phyloP scores from a whole-genome alignment of 2,888 invertebrate species.

The Tenthredo distinguenda region DNA sequence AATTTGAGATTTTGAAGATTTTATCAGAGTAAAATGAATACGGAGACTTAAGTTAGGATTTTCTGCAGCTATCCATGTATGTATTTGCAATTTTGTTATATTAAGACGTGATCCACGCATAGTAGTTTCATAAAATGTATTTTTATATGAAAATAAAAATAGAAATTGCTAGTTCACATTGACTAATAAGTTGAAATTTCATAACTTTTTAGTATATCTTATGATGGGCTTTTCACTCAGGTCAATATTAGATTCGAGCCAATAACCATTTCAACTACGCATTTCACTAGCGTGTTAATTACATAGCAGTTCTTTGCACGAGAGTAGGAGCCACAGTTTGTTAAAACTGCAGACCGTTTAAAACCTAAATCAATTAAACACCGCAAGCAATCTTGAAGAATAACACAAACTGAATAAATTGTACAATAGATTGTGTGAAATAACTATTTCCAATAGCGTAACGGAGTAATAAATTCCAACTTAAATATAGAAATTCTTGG shows the following conservation, averaged over 20 bases:
- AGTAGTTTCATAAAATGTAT: slow-evolving; percentile 38
- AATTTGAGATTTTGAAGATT: neutral
- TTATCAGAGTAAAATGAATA: neutral
- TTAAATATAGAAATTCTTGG: slow-evolving; percentile 44
- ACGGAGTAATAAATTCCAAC: slow-evolving; percentile 24
- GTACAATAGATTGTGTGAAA: neutral
- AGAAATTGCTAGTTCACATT: slow-evolving; percentile 14
- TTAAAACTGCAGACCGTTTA: neutral
- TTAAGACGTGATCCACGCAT: slow-evolving; percentile 25
- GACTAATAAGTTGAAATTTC: neutral
- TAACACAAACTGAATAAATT: neutral
- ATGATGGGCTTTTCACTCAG: neutral
- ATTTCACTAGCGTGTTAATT: slow-evolving; percentile 2
- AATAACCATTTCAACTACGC: slow-evolving; percentile 17
- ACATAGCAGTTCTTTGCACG: neutral
- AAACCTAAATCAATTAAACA: neutral
- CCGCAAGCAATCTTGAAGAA: neutral
- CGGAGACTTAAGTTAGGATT: neutral
- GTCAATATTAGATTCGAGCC: neutral
- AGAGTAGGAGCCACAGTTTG: neutral
- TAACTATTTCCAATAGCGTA: slow-evolving; percentile 1
- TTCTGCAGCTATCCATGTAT: neutral
- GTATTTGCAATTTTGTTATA: slow-evolving; percentile 32
- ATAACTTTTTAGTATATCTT: neutral
- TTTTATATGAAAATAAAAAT: slow-evolving; percentile 47